A percentile compares a stretch with the other conserved stretches of the same genome.
phyloP scores from a whole-genome alignment of 2,113 vertebrate genomes.

The Catharus fuscescens region DNA sequence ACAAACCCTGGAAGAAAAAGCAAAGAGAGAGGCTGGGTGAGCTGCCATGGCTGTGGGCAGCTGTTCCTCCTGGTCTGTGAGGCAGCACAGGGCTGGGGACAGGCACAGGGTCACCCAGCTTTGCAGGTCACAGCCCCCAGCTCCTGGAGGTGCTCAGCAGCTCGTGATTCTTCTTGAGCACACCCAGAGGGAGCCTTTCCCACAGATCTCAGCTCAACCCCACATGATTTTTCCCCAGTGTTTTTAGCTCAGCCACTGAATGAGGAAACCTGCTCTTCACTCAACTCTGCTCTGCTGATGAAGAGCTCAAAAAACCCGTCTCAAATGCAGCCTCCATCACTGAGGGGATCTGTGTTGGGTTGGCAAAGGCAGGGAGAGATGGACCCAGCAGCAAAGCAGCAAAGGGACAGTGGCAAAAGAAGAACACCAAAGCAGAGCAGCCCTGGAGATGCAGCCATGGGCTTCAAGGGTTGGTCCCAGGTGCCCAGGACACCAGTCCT shows the following conservation, averaged over 20 bases:
- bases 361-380: not conserved
- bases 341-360: not conserved
- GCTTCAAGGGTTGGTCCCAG: not conserved
- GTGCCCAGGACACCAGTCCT: not conserved
- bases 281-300: not conserved
- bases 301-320: not conserved
- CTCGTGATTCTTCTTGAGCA: not conserved
- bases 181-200: not conserved
- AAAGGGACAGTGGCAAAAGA: not conserved
- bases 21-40: not conserved
- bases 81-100: not conserved
- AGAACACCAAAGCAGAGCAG: not conserved
- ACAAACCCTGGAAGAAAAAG: not conserved
- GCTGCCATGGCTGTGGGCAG: not conserved
- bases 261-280: not conserved
- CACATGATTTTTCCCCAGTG: not conserved
- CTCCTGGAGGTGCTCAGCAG: not conserved
- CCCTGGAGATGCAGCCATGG: not conserved
- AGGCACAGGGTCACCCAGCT: not conserved
- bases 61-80: not conserved
- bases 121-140: not conserved
- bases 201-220: not conserved
- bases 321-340: not conserved
- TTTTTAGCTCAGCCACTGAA: not conserved
- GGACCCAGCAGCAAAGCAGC: not conserved